These are phyloP conservation scores for Nesoenas mayeri DNA, from an alignment of 2,113 vertebrate genomes.

Conservation along the genomic window DNA sequence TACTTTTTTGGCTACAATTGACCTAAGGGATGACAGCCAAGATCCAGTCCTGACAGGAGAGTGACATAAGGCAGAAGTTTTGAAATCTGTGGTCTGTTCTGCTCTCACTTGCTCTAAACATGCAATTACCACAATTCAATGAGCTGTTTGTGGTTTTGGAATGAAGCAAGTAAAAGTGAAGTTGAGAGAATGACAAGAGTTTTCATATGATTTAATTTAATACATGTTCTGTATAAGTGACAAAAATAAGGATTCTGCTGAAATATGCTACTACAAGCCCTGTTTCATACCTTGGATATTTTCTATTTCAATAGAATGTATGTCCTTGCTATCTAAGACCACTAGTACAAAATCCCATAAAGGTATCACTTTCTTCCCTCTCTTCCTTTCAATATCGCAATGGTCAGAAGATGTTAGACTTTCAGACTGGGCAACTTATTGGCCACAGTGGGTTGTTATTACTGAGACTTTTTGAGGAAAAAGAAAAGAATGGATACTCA, in stretches of 20 bases:
- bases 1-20: not conserved
- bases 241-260: not conserved
- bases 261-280: not conserved
- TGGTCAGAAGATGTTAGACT: not conserved
- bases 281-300: not conserved
- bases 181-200: not conserved
- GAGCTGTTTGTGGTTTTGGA: not conserved
- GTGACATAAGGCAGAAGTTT: not conserved
- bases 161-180: not conserved
- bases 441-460: not conserved
- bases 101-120: not conserved
- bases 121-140: not conserved
- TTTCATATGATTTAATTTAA: not conserved
- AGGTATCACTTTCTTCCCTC: not conserved
- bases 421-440: not conserved
- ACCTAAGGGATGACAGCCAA: not conserved
- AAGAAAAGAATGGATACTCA: not conserved
- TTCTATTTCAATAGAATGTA: not conserved
- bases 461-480: not conserved
- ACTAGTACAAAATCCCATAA: not conserved
- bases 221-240: not conserved
- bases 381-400: not conserved
- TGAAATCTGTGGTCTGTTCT: not conserved
- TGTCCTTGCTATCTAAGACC: not conserved
- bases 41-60: not conserved